phyloP scores from a whole-genome alignment of 2,113 vertebrate species.

The Edolisoma coerulescens region DNA sequence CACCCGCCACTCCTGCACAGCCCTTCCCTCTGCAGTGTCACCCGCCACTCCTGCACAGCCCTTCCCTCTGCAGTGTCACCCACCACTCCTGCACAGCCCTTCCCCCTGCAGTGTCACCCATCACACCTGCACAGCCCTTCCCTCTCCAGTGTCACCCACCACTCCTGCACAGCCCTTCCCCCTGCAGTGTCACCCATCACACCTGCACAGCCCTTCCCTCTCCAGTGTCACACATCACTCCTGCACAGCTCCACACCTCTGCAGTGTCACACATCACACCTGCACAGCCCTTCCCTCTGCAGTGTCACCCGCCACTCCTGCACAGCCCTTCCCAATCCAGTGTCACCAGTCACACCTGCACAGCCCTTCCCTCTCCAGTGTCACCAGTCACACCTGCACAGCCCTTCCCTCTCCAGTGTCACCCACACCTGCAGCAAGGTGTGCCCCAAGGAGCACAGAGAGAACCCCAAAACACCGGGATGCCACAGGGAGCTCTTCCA shows the following conservation, averaged over 20 bases:
- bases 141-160: no score
- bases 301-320: not conserved
- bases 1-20: no score
- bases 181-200: not conserved
- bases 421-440: not conserved
- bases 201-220: not conserved
- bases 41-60: no score
- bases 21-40: no score
- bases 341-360: not conserved
- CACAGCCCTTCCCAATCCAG: not conserved
- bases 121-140: no score
- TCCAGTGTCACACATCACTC: not conserved
- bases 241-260: not conserved
- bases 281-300: not conserved
- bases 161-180: no score
- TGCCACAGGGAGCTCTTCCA: fast-evolving
- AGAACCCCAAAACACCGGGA: fast-evolving
- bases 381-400: not conserved
- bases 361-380: not conserved
- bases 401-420: not conserved
- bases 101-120: no score
- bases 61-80: no score
- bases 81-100: no score
- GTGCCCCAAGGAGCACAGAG: not conserved
- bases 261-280: not conserved